phyloP scores from a whole-genome alignment of 2,888 invertebrate species.

The Atrina japonica region DNA sequence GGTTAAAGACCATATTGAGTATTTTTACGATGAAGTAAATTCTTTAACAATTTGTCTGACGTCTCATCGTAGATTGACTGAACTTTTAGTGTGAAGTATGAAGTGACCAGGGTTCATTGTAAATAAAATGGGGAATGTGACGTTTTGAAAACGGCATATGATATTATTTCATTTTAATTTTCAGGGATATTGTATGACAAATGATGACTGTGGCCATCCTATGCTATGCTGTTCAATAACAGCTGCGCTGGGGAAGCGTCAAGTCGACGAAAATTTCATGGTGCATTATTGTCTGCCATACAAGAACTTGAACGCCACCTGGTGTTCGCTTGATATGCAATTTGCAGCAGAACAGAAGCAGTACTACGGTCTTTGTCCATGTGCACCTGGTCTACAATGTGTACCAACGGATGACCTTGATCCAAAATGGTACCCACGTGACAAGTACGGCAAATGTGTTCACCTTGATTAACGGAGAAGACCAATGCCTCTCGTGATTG shows the following conservation, averaged over 20 bases:
- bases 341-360: constrained; percentile 48
- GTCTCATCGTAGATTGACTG: no score
- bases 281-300: constrained; percentile 70
- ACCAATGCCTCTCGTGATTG: no score
- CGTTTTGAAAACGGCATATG: no score
- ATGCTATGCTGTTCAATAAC: constrained; percentile 61
- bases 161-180: no score
- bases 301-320: constrained; percentile 62
- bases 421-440: constrained; percentile 58
- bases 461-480: not conserved
- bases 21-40: no score
- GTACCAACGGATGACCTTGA: constrained; percentile 57
- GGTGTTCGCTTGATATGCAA: constrained; percentile 62
- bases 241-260: constrained; percentile 52
- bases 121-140: no score
- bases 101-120: no score
- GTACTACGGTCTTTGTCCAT: constrained; percentile 67
- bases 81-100: no score
- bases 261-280: constrained; percentile 50
- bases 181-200: constrained; percentile 32
- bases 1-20: no score
- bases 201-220: constrained; percentile 37
- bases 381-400: constrained; percentile 64
- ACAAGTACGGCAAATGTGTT: constrained; percentile 63
- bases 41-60: no score